A percentile compares a stretch with the other conserved stretches of the same genome.
Evolutionary conservation across 2,113 vertebrate species (phyloP).

Genomic region (Psettodes erumei): DNA sequence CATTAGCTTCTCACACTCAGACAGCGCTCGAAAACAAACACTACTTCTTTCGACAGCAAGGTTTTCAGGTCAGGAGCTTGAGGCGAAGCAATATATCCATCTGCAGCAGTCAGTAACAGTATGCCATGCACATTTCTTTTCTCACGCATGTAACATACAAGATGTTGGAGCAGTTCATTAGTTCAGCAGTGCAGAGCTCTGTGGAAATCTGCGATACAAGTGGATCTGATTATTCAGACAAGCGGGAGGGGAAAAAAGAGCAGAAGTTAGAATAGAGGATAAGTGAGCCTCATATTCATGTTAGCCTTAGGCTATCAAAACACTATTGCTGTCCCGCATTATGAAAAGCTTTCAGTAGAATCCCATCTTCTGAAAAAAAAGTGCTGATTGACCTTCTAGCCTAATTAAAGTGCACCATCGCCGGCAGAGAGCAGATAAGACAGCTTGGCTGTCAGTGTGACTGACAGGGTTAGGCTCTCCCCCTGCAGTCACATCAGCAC

Average conservation of each 20-base stretch:
- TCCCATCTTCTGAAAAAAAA: constrained; percentile 55
- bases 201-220: constrained; percentile 16
- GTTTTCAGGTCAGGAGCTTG: constrained; percentile 3
- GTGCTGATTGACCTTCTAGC: constrained; percentile 74
- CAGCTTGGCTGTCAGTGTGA: constrained; percentile 73
- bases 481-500: constrained; percentile 72
- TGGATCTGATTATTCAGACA: constrained; percentile 44
- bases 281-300: not conserved
- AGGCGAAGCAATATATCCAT: not conserved
- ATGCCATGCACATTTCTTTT: constrained; percentile 9
- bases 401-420: constrained; percentile 72
- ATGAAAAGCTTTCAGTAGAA: constrained; percentile 61
- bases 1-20: constrained; percentile 9
- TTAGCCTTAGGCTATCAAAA: constrained; percentile 38
- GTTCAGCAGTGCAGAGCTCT: constrained; percentile 23
- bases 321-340: constrained; percentile 37
- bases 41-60: not conserved
- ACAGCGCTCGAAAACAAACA: not conserved
- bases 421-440: constrained; percentile 71
- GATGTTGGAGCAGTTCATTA: constrained; percentile 28
- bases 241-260: constrained; percentile 25
- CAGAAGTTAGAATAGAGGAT: constrained; percentile 10
- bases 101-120: not conserved
- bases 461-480: constrained; percentile 73
- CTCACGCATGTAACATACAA: not conserved